Percentiles rank a stretch among this genome's conserved stretches.
Conservation (phyloP, 2,888 invertebrate genomes). For the Trachelus troglodyta region DNA sequence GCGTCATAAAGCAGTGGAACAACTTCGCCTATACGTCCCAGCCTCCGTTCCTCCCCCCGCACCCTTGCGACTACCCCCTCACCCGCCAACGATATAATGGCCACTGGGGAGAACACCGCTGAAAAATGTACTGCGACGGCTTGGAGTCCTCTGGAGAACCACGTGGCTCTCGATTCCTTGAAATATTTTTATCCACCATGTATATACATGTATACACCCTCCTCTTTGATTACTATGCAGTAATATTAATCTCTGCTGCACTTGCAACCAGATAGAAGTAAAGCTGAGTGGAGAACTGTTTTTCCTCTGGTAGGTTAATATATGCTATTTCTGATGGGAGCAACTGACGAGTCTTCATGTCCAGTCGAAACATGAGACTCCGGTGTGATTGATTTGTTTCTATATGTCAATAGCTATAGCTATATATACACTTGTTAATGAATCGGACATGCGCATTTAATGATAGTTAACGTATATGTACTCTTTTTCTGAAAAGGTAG, state of each 20-base stretch:
- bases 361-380: too few relatives aligned
- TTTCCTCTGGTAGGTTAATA: too few relatives aligned
- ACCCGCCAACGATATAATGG: conserved; percentile 39
- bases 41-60: conserved; percentile 2
- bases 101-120: conserved; percentile 35
- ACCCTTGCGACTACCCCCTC: conserved; percentile 11
- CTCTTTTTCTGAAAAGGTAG: not conserved
- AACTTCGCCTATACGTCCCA: conserved; percentile 26
- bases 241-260: not conserved
- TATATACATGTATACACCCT: not conserved
- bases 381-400: too few relatives aligned
- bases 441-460: not conserved
- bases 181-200: not conserved
- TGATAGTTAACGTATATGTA: not conserved
- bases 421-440: not conserved
- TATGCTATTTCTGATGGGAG: too few relatives aligned
- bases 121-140: conserved; percentile 38
- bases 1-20: conserved; percentile 55
- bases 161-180: conserved; percentile 1
- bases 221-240: not conserved
- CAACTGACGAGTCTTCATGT: too few relatives aligned
- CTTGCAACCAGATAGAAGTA: too few relatives aligned
- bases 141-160: conserved; percentile 7
- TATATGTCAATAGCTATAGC: not conserved
- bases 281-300: too few relatives aligned